Evolutionary conservation across 2,113 vertebrate species (phyloP).

Genomic region (Pyrgilauda ruficollis): DNA sequence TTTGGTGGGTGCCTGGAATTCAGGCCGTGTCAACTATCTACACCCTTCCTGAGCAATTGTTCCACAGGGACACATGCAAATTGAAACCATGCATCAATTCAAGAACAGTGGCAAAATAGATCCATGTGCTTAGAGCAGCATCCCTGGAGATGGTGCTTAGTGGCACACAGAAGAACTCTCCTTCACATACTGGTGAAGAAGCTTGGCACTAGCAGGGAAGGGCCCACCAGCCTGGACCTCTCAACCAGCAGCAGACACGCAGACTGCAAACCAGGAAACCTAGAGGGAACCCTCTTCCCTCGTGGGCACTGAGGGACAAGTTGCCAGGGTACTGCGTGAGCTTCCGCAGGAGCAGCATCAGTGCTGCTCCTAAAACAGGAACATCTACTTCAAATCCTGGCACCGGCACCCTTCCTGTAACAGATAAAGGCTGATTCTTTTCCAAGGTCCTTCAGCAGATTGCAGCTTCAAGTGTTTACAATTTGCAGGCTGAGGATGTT

Average conservation of each 20-base stretch:
- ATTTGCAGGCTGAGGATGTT: neutral
- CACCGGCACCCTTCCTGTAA: neutral
- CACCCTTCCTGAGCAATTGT: neutral
- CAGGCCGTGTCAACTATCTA: neutral
- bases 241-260: neutral
- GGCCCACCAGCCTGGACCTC: neutral
- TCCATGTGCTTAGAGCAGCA: neutral
- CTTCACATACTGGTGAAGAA: neutral
- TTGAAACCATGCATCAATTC: neutral
- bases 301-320: neutral
- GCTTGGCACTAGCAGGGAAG: neutral
- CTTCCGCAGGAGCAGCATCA: neutral
- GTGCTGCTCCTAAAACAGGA: neutral
- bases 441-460: neutral
- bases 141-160: neutral
- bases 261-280: neutral
- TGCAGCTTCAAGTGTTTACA: neutral
- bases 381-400: neutral
- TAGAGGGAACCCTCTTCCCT: neutral
- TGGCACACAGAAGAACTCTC: neutral
- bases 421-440: neutral
- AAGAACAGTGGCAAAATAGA: neutral
- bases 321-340: neutral
- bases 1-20: neutral
- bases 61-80: neutral